Conservation (phyloP, 2,888 invertebrate genomes). For the Magallana nippona region DNA sequence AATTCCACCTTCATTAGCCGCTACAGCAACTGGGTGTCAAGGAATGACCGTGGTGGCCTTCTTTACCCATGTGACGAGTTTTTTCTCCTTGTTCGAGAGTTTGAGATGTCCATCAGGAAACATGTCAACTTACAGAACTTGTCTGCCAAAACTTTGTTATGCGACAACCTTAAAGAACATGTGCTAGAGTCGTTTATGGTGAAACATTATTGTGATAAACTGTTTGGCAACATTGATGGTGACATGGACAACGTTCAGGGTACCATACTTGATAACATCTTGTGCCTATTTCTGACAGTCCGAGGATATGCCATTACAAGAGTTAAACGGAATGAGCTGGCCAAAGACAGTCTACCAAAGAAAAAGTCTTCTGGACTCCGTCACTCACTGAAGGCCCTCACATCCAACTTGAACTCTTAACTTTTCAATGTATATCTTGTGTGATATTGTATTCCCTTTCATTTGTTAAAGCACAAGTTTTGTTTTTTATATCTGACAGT, state of each 20-base stretch:
- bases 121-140: not conserved
- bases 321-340: not conserved
- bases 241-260: not conserved
- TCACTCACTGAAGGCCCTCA: not conserved
- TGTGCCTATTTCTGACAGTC: slow-evolving; percentile 28
- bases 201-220: slow-evolving; percentile 18
- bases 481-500: too few relatives aligned
- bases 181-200: slow-evolving; percentile 38
- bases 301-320: slow-evolving; percentile 31
- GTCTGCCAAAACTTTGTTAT: not conserved
- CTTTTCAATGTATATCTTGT: not conserved
- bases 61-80: not conserved
- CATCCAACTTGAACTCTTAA: not conserved
- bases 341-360: not conserved
- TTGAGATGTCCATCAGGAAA: not conserved
- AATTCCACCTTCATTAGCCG: too few relatives aligned
- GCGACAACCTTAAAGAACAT: not conserved
- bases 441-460: not conserved
- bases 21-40: not conserved
- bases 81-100: not conserved
- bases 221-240: not conserved
- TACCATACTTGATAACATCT: slow-evolving; percentile 20
- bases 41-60: not conserved
- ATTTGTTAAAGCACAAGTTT: not conserved
- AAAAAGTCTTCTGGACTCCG: not conserved